phyloP scores from a whole-genome alignment of 2,113 vertebrate species.

The Sterrhoptilus dennistouni region DNA sequence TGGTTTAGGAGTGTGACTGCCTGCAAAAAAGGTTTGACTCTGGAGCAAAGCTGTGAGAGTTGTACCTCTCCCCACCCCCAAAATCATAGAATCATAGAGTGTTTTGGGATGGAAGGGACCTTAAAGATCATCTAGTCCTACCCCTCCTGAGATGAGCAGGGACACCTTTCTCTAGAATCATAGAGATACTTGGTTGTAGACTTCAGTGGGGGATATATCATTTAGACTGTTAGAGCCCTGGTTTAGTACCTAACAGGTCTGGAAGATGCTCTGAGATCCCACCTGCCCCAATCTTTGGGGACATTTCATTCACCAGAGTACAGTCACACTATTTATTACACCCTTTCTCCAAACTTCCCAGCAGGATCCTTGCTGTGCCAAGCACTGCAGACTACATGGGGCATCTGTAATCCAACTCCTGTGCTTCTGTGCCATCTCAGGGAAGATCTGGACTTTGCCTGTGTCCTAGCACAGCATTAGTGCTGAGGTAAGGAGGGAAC shows the following conservation, averaged over 20 bases:
- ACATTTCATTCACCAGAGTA: neutral
- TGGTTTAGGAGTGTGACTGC: neutral
- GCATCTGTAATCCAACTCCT: neutral
- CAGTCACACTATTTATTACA: neutral
- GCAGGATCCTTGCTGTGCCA: neutral
- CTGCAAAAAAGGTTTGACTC: neutral
- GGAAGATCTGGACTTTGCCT: neutral
- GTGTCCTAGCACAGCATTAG: neutral
- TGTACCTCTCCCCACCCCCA: neutral
- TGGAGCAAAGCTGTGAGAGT: neutral
- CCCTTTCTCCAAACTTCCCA: neutral
- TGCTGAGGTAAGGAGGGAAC: neutral
- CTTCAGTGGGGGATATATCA: neutral
- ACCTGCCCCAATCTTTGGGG: neutral
- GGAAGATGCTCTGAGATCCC: neutral
- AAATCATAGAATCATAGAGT: neutral
- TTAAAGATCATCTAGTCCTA: neutral
- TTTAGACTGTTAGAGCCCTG: neutral
- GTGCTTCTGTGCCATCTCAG: neutral
- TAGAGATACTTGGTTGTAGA: neutral
- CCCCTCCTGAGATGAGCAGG: accelerated
- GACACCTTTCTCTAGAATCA: neutral
- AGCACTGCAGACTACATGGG: neutral
- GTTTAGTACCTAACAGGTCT: neutral
- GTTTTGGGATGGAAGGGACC: neutral